phyloP scores from a whole-genome alignment of 2,797 vertebrate genomes.

The Myotis pilosus region DNA sequence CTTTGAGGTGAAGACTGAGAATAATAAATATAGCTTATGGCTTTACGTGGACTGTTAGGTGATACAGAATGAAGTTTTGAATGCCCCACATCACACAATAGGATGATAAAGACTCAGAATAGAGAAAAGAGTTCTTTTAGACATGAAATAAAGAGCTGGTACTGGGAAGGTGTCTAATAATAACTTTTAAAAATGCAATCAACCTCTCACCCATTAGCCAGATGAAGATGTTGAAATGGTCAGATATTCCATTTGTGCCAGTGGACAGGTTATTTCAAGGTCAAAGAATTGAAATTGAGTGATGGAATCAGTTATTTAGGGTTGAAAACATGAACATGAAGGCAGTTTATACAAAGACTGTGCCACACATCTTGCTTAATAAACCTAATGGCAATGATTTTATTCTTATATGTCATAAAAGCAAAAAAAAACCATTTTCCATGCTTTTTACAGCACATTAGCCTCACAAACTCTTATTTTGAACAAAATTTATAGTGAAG shows the following conservation, averaged over 20 bases:
- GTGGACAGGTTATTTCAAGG: neutral
- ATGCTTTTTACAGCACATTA: neutral
- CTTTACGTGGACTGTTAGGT: neutral
- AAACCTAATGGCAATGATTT: neutral
- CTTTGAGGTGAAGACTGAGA: neutral
- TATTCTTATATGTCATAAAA: neutral
- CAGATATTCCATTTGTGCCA: neutral
- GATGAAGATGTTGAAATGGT: neutral
- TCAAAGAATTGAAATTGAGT: neutral
- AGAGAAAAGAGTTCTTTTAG: neutral
- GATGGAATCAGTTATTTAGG: neutral
- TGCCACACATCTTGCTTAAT: neutral
- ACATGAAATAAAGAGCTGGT: neutral
- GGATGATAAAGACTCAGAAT: neutral
- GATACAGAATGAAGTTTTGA: neutral
- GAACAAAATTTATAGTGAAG: neutral
- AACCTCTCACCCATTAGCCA: neutral
- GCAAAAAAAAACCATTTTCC: neutral
- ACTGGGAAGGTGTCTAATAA: neutral
- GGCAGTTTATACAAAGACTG: neutral
- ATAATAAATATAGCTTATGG: neutral
- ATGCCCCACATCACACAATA: neutral
- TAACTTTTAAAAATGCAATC: neutral
- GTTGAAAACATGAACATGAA: neutral
- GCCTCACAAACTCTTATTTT: neutral